phyloP scores from a whole-genome alignment of 2,113 vertebrate genomes.

The Dromiciops gliroides region DNA sequence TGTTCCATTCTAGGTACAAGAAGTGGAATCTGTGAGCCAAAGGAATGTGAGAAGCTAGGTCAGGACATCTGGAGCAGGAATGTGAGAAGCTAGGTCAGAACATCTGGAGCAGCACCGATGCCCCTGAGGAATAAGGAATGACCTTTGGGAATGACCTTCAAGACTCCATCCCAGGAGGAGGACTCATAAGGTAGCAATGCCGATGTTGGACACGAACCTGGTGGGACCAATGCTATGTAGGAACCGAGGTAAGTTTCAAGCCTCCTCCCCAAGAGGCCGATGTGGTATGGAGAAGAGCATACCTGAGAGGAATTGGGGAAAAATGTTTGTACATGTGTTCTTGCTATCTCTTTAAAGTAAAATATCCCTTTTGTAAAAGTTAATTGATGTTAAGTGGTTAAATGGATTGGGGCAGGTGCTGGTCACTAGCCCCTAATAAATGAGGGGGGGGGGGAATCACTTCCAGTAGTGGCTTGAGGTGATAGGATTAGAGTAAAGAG shows the following conservation, averaged over 20 bases:
- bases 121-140: not conserved
- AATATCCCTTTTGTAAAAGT: not conserved
- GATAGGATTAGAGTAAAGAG: not conserved
- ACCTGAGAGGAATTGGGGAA: not conserved
- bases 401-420: not conserved
- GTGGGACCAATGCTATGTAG: not conserved
- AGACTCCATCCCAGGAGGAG: not conserved
- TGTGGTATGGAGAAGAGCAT: not conserved
- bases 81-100: not conserved
- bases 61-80: not conserved
- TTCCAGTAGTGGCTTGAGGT: not conserved
- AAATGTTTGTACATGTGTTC: not conserved
- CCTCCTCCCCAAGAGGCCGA: not conserved
- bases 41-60: not conserved
- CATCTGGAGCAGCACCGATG: not conserved
- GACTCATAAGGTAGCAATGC: not conserved
- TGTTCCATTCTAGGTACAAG: not conserved
- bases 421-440: not conserved
- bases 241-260: not conserved
- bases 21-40: not conserved
- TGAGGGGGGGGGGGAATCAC: not conserved
- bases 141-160: not conserved
- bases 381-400: not conserved
- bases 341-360: not conserved
- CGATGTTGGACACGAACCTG: not conserved